Evolutionary conservation across 2,113 vertebrate species (phyloP).

Genomic region (Vimba vimba): DNA sequence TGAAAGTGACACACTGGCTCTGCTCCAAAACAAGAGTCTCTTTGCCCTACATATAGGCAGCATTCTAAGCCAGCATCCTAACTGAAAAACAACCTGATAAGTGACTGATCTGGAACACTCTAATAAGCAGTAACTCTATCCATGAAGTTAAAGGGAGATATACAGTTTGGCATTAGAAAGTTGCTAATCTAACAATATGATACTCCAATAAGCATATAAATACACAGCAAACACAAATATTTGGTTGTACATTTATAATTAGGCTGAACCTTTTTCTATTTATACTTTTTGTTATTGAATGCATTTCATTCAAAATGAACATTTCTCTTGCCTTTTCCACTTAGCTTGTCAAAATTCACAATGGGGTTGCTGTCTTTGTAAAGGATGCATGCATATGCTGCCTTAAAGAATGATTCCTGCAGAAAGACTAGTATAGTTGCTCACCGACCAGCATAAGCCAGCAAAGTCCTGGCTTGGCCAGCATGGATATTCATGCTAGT

Average conservation of each 20-base stretch:
- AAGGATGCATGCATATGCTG: no score
- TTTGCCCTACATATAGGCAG: constrained; percentile 6
- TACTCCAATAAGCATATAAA: neutral
- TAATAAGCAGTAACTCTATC: neutral
- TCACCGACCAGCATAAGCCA: neutral
- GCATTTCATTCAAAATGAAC: neutral
- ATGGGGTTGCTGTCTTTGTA: neutral
- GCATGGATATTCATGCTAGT: neutral
- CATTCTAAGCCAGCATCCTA: constrained; percentile 1
- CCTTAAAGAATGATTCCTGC: neutral
- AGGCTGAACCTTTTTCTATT: neutral
- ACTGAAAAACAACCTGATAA: neutral
- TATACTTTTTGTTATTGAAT: neutral
- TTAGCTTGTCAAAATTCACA: neutral
- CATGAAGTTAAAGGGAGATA: neutral
- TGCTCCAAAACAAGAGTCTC: neutral
- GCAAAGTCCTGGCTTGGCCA: neutral
- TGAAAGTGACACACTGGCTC: constrained; percentile 19
- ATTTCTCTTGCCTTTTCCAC: neutral
- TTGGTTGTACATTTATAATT: neutral
- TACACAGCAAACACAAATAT: neutral
- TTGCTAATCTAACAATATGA: neutral
- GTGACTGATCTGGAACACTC: constrained; percentile 23
- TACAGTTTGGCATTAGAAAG: neutral
- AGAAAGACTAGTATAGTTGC: neutral